Percentiles rank a stretch among this genome's conserved stretches.
phyloP scores from a whole-genome alignment of 2,797 vertebrate species.

The Gorsachius magnificus region DNA sequence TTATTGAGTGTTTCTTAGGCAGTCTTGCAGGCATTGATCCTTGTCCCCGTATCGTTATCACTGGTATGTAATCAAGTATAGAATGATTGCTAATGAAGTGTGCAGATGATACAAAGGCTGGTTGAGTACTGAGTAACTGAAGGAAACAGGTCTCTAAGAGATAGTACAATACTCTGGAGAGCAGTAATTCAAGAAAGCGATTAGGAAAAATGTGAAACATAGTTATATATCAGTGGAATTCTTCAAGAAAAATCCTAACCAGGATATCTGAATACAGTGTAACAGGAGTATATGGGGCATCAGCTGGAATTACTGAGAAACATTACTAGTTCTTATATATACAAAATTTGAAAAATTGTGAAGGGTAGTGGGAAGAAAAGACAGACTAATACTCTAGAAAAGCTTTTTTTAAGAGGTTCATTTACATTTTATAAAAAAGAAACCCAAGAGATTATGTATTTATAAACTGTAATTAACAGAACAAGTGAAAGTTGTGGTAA shows the following conservation, averaged over 20 bases:
- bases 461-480: background rate
- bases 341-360: background rate
- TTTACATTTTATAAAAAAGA: background rate
- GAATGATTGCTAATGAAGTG: background rate
- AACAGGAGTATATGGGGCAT: background rate
- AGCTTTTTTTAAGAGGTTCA: background rate
- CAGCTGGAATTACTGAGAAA: background rate
- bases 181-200: background rate
- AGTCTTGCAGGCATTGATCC: background rate
- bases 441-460: background rate
- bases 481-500: background rate
- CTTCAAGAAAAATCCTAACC: background rate
- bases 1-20: background rate
- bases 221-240: background rate
- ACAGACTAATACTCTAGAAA: background rate
- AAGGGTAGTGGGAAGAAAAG: background rate
- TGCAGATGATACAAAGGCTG: background rate
- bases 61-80: background rate
- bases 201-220: background rate
- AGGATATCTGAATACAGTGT: background rate
- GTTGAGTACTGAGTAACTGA: background rate
- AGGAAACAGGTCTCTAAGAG: background rate
- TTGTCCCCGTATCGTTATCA: background rate
- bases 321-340: background rate
- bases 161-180: background rate